These are phyloP conservation scores for Gymnocephalus cernua DNA, from an alignment of 2,113 vertebrate species.

Conservation along the genomic window DNA sequence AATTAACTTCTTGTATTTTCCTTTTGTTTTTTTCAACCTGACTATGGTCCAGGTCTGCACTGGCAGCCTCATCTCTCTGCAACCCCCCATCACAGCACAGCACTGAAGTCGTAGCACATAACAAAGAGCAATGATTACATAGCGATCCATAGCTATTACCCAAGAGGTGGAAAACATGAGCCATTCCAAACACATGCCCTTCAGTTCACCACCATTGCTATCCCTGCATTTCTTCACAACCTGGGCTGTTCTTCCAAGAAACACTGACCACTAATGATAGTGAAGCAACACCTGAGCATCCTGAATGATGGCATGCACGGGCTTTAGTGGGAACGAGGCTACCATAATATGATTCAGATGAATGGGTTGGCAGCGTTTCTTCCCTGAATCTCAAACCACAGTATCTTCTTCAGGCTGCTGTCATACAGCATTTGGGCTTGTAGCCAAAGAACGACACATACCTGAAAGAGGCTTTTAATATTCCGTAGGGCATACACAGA, in stretches of 20 bases:
- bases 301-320: slow-evolving; percentile 55
- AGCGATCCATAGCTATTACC: slow-evolving; percentile 76
- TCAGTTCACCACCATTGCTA: slow-evolving; percentile 28
- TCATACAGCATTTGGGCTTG: slow-evolving; percentile 29
- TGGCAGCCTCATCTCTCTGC: slow-evolving; percentile 28
- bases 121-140: slow-evolving; percentile 78
- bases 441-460: slow-evolving; percentile 40
- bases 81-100: slow-evolving; percentile 43
- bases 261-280: slow-evolving; percentile 80
- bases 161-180: slow-evolving; percentile 72
- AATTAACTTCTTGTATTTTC: slow-evolving; percentile 53
- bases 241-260: slow-evolving; percentile 76
- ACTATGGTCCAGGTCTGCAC: slow-evolving; percentile 22
- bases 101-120: slow-evolving; percentile 64
- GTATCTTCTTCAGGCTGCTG: slow-evolving; percentile 42
- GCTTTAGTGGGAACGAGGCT: slow-evolving; percentile 49
- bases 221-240: slow-evolving; percentile 49
- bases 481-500: slow-evolving; percentile 45
- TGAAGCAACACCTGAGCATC: slow-evolving; percentile 76
- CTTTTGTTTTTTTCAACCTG: slow-evolving; percentile 33
- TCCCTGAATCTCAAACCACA: slow-evolving; percentile 64
- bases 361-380: slow-evolving; percentile 53
- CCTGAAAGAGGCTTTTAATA: slow-evolving; percentile 59
- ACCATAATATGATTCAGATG: slow-evolving; percentile 62
- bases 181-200: slow-evolving; percentile 55